A percentile compares a stretch with the other conserved stretches of the same genome.
These are phyloP conservation scores for Platerodrilus igneus DNA, from an alignment of 2,888 invertebrate genomes.

Conservation along the genomic window DNA sequence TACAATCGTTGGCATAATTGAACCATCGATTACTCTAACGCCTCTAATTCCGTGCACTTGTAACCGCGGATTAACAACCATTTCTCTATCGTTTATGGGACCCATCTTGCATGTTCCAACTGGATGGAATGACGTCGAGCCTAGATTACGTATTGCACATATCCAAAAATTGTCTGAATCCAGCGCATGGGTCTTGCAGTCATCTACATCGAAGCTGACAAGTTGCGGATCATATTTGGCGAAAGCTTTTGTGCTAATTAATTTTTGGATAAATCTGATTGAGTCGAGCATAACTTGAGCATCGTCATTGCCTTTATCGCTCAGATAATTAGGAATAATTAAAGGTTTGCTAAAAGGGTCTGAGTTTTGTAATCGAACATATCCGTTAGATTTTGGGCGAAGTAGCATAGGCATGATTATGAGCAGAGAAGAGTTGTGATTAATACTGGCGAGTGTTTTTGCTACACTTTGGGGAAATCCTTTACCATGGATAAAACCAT, in stretches of 20 bases:
- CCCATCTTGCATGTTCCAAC: slow-evolving; percentile 64
- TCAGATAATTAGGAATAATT: slow-evolving; percentile 61
- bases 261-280: slow-evolving; percentile 45
- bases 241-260: slow-evolving; percentile 47
- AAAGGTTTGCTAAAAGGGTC: slow-evolving; percentile 56
- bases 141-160: slow-evolving; percentile 44
- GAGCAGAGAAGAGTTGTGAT: not conserved
- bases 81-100: slow-evolving; percentile 51
- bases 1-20: slow-evolving; percentile 49
- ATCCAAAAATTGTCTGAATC: slow-evolving; percentile 51
- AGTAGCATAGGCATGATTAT: slow-evolving; percentile 73
- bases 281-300: slow-evolving; percentile 50
- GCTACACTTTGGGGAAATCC: too few species aligned
- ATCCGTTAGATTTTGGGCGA: slow-evolving; percentile 58
- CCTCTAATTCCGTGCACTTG: slow-evolving; percentile 50
- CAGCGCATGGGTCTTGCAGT: slow-evolving; percentile 47
- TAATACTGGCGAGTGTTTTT: too few species aligned
- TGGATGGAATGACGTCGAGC: slow-evolving; percentile 36
- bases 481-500: too few species aligned
- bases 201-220: slow-evolving; percentile 43
- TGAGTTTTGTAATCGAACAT: slow-evolving; percentile 50
- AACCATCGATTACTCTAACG: slow-evolving; percentile 50
- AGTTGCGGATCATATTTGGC: slow-evolving; percentile 41
- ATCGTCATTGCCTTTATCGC: slow-evolving; percentile 48
- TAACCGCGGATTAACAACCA: slow-evolving; percentile 67